A percentile compares a stretch with the other conserved stretches of the same genome.
These are phyloP conservation scores for Cantharis nigra DNA, from an alignment of 2,888 invertebrate species.

Conservation along the genomic window DNA sequence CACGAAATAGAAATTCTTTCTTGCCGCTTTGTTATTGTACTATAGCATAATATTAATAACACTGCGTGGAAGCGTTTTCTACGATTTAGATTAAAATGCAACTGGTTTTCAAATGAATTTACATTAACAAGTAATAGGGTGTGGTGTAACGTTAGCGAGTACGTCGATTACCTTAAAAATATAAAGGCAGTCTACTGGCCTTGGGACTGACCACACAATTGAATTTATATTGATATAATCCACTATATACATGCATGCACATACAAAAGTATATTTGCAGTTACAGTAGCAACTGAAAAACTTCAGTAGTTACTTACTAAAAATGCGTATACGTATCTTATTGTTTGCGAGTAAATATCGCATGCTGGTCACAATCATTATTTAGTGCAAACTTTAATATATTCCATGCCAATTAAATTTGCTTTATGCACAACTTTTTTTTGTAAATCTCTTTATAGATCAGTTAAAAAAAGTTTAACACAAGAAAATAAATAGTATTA, in stretches of 20 bases:
- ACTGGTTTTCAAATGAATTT: neutral
- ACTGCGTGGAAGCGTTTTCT: neutral
- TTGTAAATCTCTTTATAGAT: neutral
- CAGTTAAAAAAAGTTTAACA: neutral
- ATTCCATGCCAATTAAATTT: neutral
- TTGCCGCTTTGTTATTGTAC: neutral
- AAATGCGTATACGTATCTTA: neutral
- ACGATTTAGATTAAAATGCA: neutral
- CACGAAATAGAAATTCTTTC: neutral
- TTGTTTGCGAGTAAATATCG: neutral
- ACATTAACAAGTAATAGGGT: slow-evolving; percentile 7
- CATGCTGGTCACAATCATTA: neutral
- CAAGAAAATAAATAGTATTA: neutral
- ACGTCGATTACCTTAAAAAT: slow-evolving; percentile 16
- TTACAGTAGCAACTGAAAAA: neutral
- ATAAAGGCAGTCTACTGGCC: slow-evolving; percentile 13
- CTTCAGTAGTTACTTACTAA: neutral
- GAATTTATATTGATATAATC: slow-evolving; percentile 23
- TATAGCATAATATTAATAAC: neutral
- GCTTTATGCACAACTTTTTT: neutral
- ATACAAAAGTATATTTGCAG: neutral
- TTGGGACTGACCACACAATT: slow-evolving; percentile 28
- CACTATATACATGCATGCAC: slow-evolving; percentile 7
- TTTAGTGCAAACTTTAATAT: neutral
- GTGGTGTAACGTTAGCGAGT: slow-evolving; percentile 7